phyloP scores from a whole-genome alignment of 1,140 invertebrate genomes.

The Paramacrobiotus metropolitanus region DNA sequence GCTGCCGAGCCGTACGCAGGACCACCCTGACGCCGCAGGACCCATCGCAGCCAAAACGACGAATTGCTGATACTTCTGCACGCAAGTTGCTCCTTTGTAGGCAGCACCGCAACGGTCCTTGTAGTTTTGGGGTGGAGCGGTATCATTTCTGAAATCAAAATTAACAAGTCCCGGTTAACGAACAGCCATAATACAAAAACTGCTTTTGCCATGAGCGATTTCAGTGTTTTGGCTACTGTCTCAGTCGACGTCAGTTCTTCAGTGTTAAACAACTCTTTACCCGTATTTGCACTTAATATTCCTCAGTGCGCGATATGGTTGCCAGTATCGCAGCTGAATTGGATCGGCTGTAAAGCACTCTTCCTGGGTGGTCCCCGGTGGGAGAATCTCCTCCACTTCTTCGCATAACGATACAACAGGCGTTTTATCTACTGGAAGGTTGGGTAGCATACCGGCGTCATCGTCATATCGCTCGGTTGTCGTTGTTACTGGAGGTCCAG shows the following conservation, averaged over 20 bases:
- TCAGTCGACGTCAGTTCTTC: too few relatives aligned
- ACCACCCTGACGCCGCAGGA: not conserved
- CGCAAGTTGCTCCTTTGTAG: not conserved
- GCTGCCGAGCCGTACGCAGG: not conserved
- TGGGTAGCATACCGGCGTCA: too few relatives aligned
- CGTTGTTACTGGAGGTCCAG: too few relatives aligned
- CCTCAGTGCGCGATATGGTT: conserved; percentile 1
- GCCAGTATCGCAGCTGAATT: not conserved
- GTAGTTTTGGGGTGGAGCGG: too few relatives aligned
- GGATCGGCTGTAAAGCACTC: not conserved
- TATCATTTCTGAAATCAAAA: too few relatives aligned
- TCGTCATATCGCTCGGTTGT: too few relatives aligned
- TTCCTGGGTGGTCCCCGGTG: not conserved
- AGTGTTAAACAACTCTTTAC: not conserved
- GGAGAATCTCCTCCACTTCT: not conserved
- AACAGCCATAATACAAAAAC: too few relatives aligned
- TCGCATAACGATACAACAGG: not conserved
- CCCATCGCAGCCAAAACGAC: not conserved
- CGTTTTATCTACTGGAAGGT: too few relatives aligned
- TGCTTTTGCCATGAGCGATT: too few relatives aligned
- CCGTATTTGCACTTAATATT: not conserved
- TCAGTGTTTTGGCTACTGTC: too few relatives aligned
- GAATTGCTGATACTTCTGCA: conserved; percentile 1
- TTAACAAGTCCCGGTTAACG: too few relatives aligned
- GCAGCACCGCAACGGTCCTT: not conserved